Percentiles rank a stretch among this genome's conserved stretches.
Conservation (phyloP, 2,113 vertebrate genomes). For the Neomonachus schauinslandi region DNA sequence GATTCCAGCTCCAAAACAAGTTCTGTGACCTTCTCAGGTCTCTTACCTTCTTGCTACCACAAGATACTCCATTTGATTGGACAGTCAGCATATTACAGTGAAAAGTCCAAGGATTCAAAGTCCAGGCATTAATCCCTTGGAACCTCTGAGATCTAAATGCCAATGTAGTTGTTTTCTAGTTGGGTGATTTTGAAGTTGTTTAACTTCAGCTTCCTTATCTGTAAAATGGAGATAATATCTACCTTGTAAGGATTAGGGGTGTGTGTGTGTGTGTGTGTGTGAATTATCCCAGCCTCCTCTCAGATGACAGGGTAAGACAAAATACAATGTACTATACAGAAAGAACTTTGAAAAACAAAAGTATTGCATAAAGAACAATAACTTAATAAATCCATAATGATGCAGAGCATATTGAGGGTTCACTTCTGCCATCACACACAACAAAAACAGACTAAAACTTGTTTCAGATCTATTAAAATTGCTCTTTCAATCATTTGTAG, state of each 20-base stretch:
- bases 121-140: not conserved
- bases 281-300: constrained; percentile 20
- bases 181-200: constrained; percentile 18
- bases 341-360: not conserved
- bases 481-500: not conserved
- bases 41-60: not conserved
- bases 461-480: not conserved
- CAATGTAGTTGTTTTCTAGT: not conserved
- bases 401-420: not conserved
- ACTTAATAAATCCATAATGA: not conserved
- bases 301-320: not conserved
- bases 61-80: not conserved
- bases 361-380: not conserved
- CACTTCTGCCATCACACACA: not conserved
- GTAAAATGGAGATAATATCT: not conserved
- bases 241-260: not conserved
- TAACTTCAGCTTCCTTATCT: not conserved
- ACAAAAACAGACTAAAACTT: not conserved
- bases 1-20: not conserved
- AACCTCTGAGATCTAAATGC: not conserved
- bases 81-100: not conserved
- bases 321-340: not conserved
- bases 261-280: not conserved
- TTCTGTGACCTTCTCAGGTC: not conserved
- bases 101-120: not conserved